Conservation (phyloP, 1,140 invertebrate genomes). For the Meteorus sp. region DNA sequence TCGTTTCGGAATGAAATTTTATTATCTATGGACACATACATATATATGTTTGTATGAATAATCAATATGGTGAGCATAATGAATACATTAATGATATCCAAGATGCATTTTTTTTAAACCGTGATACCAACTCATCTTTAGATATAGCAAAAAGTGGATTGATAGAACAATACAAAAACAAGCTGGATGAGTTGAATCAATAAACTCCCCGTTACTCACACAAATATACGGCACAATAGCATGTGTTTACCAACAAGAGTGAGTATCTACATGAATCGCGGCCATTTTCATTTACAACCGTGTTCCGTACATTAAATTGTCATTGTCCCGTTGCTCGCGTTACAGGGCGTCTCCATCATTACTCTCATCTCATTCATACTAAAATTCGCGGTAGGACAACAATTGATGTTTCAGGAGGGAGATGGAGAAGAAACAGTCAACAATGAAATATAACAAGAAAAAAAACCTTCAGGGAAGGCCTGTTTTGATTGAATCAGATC, state of each 20-base stretch:
- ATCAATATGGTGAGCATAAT: not conserved
- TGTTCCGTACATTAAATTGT: not conserved
- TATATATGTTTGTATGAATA: not conserved
- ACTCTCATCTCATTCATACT: too few species aligned
- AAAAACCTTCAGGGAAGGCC: slow-evolving; percentile 62
- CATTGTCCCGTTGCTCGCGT: slow-evolving; percentile 17
- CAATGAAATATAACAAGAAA: not conserved
- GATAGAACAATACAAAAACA: too few species aligned
- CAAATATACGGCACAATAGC: too few species aligned
- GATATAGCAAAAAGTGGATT: too few species aligned
- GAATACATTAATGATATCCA: too few species aligned
- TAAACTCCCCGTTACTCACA: too few species aligned
- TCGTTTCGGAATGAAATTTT: not conserved
- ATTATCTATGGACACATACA: not conserved
- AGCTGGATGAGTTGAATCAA: not conserved
- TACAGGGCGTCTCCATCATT: slow-evolving; percentile 42
- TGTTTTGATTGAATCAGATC: slow-evolving; percentile 60
- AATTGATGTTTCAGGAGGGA: not conserved
- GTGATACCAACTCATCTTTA: too few species aligned
- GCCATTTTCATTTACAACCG: slow-evolving; percentile 36
- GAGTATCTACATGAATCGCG: slow-evolving; percentile 14
- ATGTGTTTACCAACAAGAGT: slow-evolving; percentile 40
- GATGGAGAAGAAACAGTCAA: not conserved
- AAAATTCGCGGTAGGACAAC: too few species aligned
- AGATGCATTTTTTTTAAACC: too few species aligned